These are phyloP conservation scores for Hypomecis punctinalis DNA, from an alignment of 2,888 invertebrate species.

Conservation along the genomic window DNA sequence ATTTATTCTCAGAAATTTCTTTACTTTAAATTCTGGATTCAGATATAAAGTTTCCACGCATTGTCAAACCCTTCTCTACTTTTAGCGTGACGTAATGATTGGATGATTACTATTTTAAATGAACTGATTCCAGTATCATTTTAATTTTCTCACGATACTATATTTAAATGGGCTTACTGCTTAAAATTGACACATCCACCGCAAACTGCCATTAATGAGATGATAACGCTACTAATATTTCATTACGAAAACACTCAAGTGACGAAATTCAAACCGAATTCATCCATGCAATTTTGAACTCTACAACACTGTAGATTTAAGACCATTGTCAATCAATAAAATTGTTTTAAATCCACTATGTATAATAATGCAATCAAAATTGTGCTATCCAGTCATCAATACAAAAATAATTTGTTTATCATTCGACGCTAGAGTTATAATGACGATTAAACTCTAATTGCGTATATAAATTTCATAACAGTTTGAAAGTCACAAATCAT, in stretches of 20 bases:
- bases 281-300: constrained; percentile 19
- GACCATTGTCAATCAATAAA: constrained; percentile 9
- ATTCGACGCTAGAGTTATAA: constrained; percentile 26
- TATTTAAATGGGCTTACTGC: not conserved
- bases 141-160: constrained; percentile 14
- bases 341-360: constrained; percentile 14
- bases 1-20: too few relatives aligned
- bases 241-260: constrained; percentile 22
- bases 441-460: constrained; percentile 36
- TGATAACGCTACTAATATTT: constrained; percentile 49
- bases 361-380: constrained; percentile 24
- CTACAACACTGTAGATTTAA: constrained; percentile 10
- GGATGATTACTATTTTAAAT: too few relatives aligned
- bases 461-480: constrained; percentile 29
- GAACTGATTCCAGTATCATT: not conserved
- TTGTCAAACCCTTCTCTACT: too few relatives aligned
- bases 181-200: constrained; percentile 32
- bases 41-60: too few relatives aligned
- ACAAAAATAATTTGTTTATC: constrained; percentile 40
- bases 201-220: constrained; percentile 50
- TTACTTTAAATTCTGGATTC: too few relatives aligned
- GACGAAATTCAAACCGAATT: constrained; percentile 7
- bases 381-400: constrained; percentile 19
- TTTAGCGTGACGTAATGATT: too few relatives aligned
- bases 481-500: constrained; percentile 35